These are phyloP conservation scores for Antheraea mylitta DNA, from an alignment of 1,140 invertebrate species.

Conservation along the genomic window DNA sequence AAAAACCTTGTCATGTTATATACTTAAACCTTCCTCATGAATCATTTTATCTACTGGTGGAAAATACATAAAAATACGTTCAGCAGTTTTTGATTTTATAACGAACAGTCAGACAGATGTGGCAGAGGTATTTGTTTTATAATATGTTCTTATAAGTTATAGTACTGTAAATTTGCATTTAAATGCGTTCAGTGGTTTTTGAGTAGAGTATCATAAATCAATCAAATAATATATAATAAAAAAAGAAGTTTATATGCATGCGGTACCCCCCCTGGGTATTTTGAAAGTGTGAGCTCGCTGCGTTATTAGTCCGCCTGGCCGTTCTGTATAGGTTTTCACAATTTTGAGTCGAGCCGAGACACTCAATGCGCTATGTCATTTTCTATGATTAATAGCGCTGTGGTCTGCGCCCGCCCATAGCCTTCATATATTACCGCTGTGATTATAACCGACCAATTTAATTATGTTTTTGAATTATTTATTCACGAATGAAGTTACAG, in stretches of 20 bases:
- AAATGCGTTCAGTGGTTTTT: no score
- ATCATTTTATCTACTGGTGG: no score
- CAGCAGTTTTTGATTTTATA: no score
- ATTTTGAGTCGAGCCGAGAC: conserved; percentile 67
- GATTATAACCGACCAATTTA: background rate
- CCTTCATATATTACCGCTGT: conserved; percentile 8
- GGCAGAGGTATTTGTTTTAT: no score
- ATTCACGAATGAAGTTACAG: background rate
- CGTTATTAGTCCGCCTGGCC: conserved; percentile 67
- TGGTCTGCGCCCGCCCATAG: conserved; percentile 31
- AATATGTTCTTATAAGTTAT: no score
- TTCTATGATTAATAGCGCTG: conserved; percentile 75
- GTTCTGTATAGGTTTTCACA: conserved; percentile 73
- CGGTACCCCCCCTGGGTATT: conserved; percentile 66
- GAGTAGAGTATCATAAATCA: no score
- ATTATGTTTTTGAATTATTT: conserved; percentile 5
- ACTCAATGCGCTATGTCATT: conserved; percentile 66
- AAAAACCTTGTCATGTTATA: no score
- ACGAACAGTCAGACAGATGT: no score
- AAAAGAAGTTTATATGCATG: conserved; percentile 29
- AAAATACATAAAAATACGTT: no score
- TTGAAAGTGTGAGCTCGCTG: conserved; percentile 61
- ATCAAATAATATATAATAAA: background rate
- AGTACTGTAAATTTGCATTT: no score
- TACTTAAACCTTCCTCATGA: no score